Percentiles rank a stretch among this genome's conserved stretches.
Conservation (phyloP, 2,113 vertebrate species). For the Colossoma macropomum region DNA sequence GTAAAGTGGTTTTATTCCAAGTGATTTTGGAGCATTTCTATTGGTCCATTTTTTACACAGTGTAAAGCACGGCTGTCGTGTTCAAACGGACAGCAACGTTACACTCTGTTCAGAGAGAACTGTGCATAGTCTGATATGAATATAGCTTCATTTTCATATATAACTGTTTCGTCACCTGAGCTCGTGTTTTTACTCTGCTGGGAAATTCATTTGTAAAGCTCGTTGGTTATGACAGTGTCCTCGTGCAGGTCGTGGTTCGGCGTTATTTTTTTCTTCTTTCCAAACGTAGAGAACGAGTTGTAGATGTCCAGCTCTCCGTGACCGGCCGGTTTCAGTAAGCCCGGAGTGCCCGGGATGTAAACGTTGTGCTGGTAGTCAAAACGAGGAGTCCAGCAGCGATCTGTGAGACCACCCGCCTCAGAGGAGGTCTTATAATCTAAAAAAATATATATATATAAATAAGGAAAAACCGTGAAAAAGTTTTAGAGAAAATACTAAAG, state of each 20-base stretch:
- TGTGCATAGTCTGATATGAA: no score
- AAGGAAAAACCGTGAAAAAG: no score
- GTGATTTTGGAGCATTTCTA: no score
- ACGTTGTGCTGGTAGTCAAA: constrained; percentile 90
- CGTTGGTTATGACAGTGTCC: constrained; percentile 76
- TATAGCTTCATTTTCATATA: no score
- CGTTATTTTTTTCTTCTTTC: constrained; percentile 85
- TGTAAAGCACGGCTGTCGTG: no score
- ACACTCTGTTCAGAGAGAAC: no score
- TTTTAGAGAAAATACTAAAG: no score
- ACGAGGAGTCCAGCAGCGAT: constrained; percentile 80
- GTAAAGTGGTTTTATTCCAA: no score
- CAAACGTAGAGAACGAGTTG: constrained; percentile 91
- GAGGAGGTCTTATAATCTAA: constrained; percentile 82
- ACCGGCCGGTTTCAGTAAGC: constrained; percentile 76
- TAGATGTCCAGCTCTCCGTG: constrained; percentile 80
- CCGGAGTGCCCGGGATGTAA: constrained; percentile 84
- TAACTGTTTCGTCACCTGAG: background rate
- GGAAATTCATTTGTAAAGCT: constrained; percentile 69
- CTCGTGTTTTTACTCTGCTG: background rate
- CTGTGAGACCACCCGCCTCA: constrained; percentile 62
- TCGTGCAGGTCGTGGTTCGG: constrained; percentile 79
- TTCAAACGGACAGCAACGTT: no score
- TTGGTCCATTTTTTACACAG: no score
- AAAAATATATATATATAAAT: constrained; percentile 48